These are phyloP conservation scores for Leptinotarsa lineolata DNA, from an alignment of 1,140 invertebrate genomes.

Conservation along the genomic window DNA sequence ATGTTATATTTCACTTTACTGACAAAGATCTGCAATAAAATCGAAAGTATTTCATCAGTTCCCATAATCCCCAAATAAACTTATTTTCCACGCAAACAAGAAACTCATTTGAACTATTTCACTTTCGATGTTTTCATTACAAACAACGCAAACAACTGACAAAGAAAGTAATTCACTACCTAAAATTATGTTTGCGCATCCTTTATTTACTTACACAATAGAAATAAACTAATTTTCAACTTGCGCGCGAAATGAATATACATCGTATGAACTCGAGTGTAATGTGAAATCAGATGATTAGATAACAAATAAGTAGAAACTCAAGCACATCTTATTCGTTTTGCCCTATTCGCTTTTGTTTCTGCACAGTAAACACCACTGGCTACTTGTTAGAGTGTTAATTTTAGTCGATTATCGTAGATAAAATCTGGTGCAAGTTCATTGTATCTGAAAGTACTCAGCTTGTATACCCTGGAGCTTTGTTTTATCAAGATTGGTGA, in stretches of 20 bases:
- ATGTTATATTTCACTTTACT: no score
- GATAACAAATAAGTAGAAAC: not conserved
- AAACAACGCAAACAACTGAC: no score
- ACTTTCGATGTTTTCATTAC: no score
- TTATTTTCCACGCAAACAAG: no score
- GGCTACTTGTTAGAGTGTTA: slow-evolving; percentile 1
- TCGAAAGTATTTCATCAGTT: no score
- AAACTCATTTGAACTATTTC: no score
- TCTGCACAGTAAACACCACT: not conserved
- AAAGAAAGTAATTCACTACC: no score
- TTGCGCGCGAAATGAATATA: not conserved
- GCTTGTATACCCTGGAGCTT: not conserved
- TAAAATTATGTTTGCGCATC: no score
- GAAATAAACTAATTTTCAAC: not conserved
- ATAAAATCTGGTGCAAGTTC: slow-evolving; percentile 3
- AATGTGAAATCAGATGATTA: not conserved
- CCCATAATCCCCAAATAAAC: no score
- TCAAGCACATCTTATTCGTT: not conserved
- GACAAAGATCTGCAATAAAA: no score
- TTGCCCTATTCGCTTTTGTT: not conserved
- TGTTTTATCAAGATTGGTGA: not conserved
- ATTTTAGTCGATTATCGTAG: not conserved
- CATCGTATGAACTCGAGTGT: not conserved
- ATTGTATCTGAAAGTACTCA: not conserved
- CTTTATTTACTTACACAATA: not conserved